Evolutionary conservation across 2,888 invertebrate genomes (phyloP).

Genomic region (Piscicola geometra): DNA sequence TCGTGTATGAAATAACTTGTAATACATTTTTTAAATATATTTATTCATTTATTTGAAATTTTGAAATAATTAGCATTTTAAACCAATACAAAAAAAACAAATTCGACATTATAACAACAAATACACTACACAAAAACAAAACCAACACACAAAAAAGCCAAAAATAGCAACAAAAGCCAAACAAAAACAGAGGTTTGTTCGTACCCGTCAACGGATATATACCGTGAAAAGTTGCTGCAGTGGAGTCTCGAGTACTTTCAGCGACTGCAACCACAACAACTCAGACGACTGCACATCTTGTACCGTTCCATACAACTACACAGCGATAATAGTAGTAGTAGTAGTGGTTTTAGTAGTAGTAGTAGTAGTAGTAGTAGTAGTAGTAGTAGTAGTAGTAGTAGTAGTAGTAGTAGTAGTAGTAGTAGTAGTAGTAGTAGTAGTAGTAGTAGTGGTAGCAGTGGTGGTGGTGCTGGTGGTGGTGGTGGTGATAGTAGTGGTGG

Average conservation of each 20-base stretch:
- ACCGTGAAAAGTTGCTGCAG: background rate
- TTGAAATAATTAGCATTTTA: background rate
- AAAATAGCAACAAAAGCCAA: background rate
- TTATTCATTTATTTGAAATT: too few species aligned
- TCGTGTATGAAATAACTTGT: too few species aligned
- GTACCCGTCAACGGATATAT: background rate
- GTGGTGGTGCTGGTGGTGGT: slow-evolving; percentile 5
- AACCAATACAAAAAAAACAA: background rate
- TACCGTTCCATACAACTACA: background rate
- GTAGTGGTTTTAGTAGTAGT: background rate
- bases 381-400: slow-evolving; percentile 4
- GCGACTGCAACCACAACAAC: background rate
- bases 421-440: slow-evolving; percentile 22
- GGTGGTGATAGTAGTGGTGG: background rate
- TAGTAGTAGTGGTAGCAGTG: slow-evolving; percentile 26
- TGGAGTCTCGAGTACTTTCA: slow-evolving; percentile 11
- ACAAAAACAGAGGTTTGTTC: background rate
- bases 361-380: slow-evolving; percentile 8
- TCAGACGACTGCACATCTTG: too few species aligned
- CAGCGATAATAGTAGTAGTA: background rate
- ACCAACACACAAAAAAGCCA: too few species aligned
- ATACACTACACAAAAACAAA: too few species aligned
- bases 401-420: slow-evolving; percentile 22
- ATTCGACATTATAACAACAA: background rate
- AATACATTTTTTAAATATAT: too few species aligned